These are phyloP conservation scores for Tenthredo scrophulariae DNA, from an alignment of 2,888 invertebrate genomes.

Conservation along the genomic window DNA sequence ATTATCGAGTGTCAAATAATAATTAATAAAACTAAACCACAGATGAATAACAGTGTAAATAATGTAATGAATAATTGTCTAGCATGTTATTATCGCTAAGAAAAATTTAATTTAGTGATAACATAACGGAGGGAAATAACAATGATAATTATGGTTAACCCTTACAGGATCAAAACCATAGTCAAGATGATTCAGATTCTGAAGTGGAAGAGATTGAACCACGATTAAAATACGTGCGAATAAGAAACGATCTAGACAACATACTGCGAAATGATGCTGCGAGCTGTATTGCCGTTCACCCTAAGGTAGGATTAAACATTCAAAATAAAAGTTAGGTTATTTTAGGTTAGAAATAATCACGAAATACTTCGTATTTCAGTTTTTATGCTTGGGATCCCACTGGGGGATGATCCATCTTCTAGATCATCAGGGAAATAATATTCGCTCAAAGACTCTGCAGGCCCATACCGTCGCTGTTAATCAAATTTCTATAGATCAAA, in stretches of 20 bases:
- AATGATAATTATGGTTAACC: neutral
- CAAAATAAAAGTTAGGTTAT: conserved; percentile 7
- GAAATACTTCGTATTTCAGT: conserved; percentile 80
- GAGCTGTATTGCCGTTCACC: conserved; percentile 95
- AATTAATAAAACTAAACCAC: neutral
- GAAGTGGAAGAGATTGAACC: conserved; percentile 88
- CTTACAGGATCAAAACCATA: conserved; percentile 70
- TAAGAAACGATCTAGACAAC: conserved; percentile 91
- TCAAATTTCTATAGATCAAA: conserved; percentile 94
- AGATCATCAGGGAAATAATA: conserved; percentile 94
- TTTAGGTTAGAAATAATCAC: neutral
- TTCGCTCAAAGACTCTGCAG: conserved; percentile 85
- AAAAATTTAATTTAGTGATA: neutral
- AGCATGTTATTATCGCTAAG: neutral
- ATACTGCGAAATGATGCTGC: conserved; percentile 93
- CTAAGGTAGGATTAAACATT: conserved; percentile 83
- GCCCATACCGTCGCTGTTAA: conserved; percentile 95
- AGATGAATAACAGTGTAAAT: conserved; percentile 51
- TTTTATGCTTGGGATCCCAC: conserved; percentile 95
- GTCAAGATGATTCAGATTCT: conserved; percentile 74
- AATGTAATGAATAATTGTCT: neutral
- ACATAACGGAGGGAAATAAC: neutral
- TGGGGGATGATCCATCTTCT: conserved; percentile 94
- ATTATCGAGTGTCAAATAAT: conserved; percentile 12
- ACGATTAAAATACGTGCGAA: conserved; percentile 93